Percentiles rank a stretch among this genome's conserved stretches.
Evolutionary conservation across 2,888 invertebrate genomes (phyloP).

Genomic region (Dorcus parallelipipedus): DNA sequence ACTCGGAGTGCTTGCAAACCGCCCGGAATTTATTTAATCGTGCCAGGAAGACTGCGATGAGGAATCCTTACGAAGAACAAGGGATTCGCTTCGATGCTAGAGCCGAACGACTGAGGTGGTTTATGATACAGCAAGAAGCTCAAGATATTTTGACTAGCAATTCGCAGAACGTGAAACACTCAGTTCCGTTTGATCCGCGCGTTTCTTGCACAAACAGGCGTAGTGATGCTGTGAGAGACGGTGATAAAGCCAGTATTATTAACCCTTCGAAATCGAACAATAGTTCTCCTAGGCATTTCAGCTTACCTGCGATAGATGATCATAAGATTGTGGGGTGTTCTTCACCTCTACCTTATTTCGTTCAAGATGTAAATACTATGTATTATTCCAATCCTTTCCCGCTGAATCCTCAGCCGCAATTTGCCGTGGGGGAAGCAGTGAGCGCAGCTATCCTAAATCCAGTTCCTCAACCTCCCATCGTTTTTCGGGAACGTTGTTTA

Average conservation of each 20-base stretch:
- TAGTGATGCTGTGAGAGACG: slow-evolving; percentile 7
- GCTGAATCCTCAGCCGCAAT: slow-evolving; percentile 45
- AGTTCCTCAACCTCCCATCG: slow-evolving; percentile 27
- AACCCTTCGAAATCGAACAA: slow-evolving; percentile 52
- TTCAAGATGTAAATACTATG: slow-evolving; percentile 42
- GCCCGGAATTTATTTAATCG: slow-evolving; percentile 75
- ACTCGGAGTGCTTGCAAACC: slow-evolving; percentile 74
- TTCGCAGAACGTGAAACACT: slow-evolving; percentile 73
- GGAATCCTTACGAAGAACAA: slow-evolving; percentile 72
- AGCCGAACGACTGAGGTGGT: slow-evolving; percentile 77
- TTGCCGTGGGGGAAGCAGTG: slow-evolving; percentile 66
- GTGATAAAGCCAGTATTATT: slow-evolving; percentile 19
- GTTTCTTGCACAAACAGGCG: slow-evolving; percentile 9
- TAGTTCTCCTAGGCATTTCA: slow-evolving; percentile 64
- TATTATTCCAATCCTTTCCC: slow-evolving; percentile 32
- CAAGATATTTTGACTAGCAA: slow-evolving; percentile 70
- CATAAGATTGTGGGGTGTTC: slow-evolving; percentile 45
- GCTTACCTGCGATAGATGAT: slow-evolving; percentile 64
- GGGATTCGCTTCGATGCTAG: slow-evolving; percentile 67
- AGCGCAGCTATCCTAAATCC: slow-evolving; percentile 35
- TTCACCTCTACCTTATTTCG: slow-evolving; percentile 46
- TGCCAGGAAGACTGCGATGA: slow-evolving; percentile 72
- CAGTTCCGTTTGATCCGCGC: slow-evolving; percentile 69
- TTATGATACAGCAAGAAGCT: slow-evolving; percentile 85
- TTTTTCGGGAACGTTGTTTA: slow-evolving; percentile 59